Base-by-base conservation (phyloP, 2,888 invertebrate genomes). In the Acrobasis suavella region DNA sequence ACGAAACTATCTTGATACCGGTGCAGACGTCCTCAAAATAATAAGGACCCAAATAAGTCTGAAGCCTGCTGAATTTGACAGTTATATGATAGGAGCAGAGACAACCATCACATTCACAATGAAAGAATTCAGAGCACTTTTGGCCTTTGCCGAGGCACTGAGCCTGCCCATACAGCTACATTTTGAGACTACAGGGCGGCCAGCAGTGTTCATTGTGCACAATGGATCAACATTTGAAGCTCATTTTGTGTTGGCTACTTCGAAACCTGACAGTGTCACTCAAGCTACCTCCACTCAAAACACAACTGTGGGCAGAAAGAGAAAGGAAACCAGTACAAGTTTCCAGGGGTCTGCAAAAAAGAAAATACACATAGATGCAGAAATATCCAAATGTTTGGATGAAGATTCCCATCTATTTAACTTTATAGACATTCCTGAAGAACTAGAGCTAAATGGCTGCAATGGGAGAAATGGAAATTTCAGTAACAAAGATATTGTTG, bases 31-130 rank as follows among this genome's bases (percentile, higher is more conserved):
- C 71, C 92, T 94, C 5, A 96, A 95, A 84, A 93, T 95, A 63
- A 95, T 96, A 79, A 93, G 96, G 68, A 97, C 97, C 1, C 97
- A 97, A 81, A 89, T 98, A 22, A 95, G 93, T 62, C 86, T 98
- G 39, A 95, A 95, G 68, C 90, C 94, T 3, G 93, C 93, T 54
- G 97, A 97, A 83, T 97, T 97, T 93, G 95, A 94, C 65, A 90
- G 92, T 60, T 97, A 95, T 76, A 85, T 83, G 64, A 94, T 96
- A 72, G 92, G 87, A 1, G 83, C 93, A 61, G 95, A 96, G 72
- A 94, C 96, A 0, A 93, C 94, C 22, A 94, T 98, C 39, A 97
- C 98, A 69, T 97, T 98, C 85, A 96, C 97, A 67, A 87, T 98
- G 60, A 97, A 96, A 83, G 97, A 98, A 78, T 94, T 98, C 63